Evolutionary conservation across 2,888 invertebrate genomes (phyloP), one percentile per base, ranked within the genome.

Genomic region (Argyra leucocephala): DNA sequence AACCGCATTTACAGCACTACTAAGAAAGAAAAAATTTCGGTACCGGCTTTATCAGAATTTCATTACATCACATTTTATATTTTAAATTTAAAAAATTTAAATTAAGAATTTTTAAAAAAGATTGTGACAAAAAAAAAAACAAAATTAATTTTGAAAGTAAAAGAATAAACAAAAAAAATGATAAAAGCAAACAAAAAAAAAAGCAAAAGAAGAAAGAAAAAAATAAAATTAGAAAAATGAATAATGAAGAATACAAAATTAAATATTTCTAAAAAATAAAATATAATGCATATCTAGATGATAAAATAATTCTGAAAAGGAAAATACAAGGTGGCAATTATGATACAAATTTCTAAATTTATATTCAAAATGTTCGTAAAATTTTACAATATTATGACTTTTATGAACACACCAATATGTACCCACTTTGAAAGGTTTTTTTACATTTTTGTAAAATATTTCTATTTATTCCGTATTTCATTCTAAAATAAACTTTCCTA

Each of bases 1-100:
- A 58, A 93, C 92, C 58, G 93, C 92, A 67, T 90, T 90, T 67
- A 94, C 91, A 59, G 91, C 87, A 65, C 87, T 84, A 80, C 93
- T 93, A 85, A 73, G 81, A 79, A 83, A 78, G 73, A 81, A 79
- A 79, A 26, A 61, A 61, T 24, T 26, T 21, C 61, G 21, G 61
- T 21, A 24, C 31, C 61, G 24, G 9, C 61, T 59, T 59, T 22
- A 59, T 59, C 23, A 59, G 59, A 24, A 23, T 58, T 22, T 58
- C 4, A 7, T 58, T 58, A 22, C 22, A 22, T 58, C 22, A 58
- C 10, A 58, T 3, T 59, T 59, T 59, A 23, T 59, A 23, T 59
- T 23, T 23, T 23, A 5, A 5, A 57, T 57, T 26, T 3, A n/a
- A n/a, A n/a, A n/a, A n/a, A n/a, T n/a, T 22, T 60, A 24, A 61